phyloP scores from a whole-genome alignment of 2,797 vertebrate genomes.

The Capromys pilorides region DNA sequence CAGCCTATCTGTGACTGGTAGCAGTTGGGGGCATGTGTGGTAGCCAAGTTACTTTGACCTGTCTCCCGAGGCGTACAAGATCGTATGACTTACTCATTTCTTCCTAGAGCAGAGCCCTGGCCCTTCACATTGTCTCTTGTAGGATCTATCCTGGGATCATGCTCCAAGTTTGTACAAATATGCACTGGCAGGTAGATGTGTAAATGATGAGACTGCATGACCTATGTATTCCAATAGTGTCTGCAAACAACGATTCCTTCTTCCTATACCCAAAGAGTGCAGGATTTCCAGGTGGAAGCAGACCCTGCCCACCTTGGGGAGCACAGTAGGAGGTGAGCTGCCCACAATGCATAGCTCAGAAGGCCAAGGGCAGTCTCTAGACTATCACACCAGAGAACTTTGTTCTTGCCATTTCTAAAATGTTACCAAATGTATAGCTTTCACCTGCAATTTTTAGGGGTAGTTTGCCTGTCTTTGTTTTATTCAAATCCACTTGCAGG shows the following conservation, averaged over 20 bases:
- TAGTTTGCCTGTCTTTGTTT: not conserved
- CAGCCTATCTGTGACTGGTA: not conserved
- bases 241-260: not conserved
- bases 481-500: slow-evolving; percentile 38
- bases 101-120: not conserved
- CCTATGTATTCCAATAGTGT: not conserved
- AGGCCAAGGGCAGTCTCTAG: not conserved
- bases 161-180: not conserved
- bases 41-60: not conserved
- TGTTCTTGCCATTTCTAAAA: slow-evolving; percentile 3
- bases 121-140: not conserved
- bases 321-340: not conserved
- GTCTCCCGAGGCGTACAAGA: not conserved
- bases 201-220: not conserved
- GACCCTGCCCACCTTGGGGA: not conserved
- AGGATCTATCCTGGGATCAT: not conserved
- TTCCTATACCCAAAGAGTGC: not conserved
- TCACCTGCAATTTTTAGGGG: not conserved
- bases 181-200: not conserved
- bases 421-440: not conserved
- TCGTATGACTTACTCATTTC: not conserved
- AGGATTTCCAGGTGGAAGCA: not conserved
- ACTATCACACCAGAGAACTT: not conserved
- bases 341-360: not conserved
- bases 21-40: not conserved